phyloP scores from a whole-genome alignment of 1,140 invertebrate species.

The Platorchestia sp. region DNA sequence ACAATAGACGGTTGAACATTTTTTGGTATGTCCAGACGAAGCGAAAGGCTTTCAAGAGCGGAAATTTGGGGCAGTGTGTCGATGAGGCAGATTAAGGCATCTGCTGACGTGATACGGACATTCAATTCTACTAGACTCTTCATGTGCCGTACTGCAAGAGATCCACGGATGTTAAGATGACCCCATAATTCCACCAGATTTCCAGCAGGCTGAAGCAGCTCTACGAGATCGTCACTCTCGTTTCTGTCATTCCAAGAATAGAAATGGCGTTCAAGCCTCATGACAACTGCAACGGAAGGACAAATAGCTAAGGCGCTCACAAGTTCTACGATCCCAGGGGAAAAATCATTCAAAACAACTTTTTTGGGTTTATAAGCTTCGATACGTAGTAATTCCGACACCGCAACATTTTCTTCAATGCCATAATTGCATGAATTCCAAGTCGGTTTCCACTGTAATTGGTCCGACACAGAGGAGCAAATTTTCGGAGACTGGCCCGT shows the following conservation, averaged over 20 bases:
- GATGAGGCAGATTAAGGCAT: not conserved
- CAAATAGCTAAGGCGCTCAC: constrained; percentile 56
- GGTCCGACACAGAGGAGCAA: constrained; percentile 19
- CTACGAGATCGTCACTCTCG: constrained; percentile 55
- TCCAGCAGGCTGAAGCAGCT: constrained; percentile 57
- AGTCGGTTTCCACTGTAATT: constrained; percentile 19
- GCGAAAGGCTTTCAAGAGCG: not conserved
- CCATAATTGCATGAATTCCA: constrained; percentile 38
- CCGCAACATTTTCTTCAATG: constrained; percentile 36
- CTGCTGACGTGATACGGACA: constrained; percentile 46
- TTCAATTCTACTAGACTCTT: not conserved
- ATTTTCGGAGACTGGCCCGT: constrained; percentile 14
- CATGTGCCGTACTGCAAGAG: constrained; percentile 44
- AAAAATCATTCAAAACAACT: constrained; percentile 42
- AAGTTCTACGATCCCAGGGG: constrained; percentile 43
- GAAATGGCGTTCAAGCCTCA: constrained; percentile 53
- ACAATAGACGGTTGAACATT: not conserved
- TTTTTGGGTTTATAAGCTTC: constrained; percentile 56
- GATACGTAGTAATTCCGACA: constrained; percentile 41
- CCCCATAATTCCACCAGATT: constrained; percentile 57
- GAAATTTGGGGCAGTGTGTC: constrained; percentile 21
- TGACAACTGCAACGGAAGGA: constrained; percentile 17
- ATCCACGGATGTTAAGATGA: constrained; percentile 25
- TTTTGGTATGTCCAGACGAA: constrained; percentile 52
- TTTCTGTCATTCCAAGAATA: constrained; percentile 32